Base-by-base conservation (phyloP, 2,113 vertebrate genomes). In the Hippolais icterina region DNA sequence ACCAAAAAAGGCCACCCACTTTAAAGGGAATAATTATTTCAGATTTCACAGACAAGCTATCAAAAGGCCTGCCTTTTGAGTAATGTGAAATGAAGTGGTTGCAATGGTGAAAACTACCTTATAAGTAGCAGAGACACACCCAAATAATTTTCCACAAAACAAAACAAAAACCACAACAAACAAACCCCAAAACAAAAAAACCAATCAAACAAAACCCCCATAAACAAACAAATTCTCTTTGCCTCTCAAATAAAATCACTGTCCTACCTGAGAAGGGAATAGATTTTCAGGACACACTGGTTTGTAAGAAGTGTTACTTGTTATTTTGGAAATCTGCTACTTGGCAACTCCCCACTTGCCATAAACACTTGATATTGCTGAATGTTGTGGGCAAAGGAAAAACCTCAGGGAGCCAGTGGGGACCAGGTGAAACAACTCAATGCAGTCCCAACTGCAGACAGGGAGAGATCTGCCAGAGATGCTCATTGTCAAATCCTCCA, bases 391-490 rank as follows among this genome's bases (percentile, higher is more conserved):
- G 17, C 8, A 12, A 22, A 68, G 49, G 21, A 74, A 25, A 90
- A 94, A 50, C 10, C 29, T 54, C 27, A 70, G 27, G 35, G 68
- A 69, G 41, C 15, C 31, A 69, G 10, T 17, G 39, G 53, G 41
- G 81, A 69, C 42, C 87, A 91, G 17, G 35, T 74, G 71, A 89
- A 87, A 89, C 23, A 79, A 81, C 18, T 81, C 68, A 76, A 12
- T 0, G 0, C 28, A 77, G 70, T 17, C 49, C 44, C 25, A 75
- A 1, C 39, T 2, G 1, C 89, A 93, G 59, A 25, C 2, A 2
- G 35, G 24, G 27, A 59, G 3, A 80, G 52, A 76, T 54, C 66
- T 83, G 68, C 28, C 53, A 71, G 66, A 3, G 20, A 90, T 28
- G 39, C 27, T 85, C 22, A 42, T 7, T 85, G 83, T 76, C 70